These are phyloP conservation scores for Coregonus clupeaformis DNA, from an alignment of 2,113 vertebrate species.

Conservation along the genomic window DNA sequence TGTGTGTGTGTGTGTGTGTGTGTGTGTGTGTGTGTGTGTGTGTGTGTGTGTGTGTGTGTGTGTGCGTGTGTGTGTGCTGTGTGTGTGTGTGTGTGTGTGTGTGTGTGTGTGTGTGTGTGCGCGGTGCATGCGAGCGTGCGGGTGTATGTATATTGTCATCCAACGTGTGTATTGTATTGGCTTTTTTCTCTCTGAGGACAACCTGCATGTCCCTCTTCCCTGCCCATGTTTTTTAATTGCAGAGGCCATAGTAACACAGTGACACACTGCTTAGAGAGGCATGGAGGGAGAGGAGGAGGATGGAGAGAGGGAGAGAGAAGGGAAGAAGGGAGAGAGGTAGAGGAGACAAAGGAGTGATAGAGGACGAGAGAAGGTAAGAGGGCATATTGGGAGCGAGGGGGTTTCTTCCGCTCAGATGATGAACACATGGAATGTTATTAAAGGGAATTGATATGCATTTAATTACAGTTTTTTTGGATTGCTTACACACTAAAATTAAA, in stretches of 20 bases:
- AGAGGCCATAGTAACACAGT: constrained; percentile 35
- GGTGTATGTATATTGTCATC: constrained; percentile 47
- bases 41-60: too few species aligned
- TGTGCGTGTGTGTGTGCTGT: too few species aligned
- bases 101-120: constrained; percentile 19
- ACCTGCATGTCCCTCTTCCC: constrained; percentile 62
- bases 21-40: too few species aligned
- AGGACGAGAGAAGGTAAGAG: background rate
- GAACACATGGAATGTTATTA: too few species aligned
- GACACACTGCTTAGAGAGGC: constrained; percentile 15
- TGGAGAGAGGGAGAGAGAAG: background rate
- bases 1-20: too few species aligned
- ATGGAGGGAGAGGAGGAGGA: background rate
- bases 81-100: too few species aligned
- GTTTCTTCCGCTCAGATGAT: too few species aligned
- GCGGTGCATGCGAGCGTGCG: background rate
- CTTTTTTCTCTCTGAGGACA: constrained; percentile 60
- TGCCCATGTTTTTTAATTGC: constrained; percentile 75
- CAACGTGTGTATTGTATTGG: constrained; percentile 61
- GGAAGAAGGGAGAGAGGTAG: background rate
- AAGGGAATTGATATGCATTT: too few species aligned
- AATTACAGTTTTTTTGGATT: too few species aligned
- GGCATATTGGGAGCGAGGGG: background rate
- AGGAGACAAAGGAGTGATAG: background rate
- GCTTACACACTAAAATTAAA: too few species aligned